A percentile compares a stretch with the other conserved stretches of the same genome.
Conservation (phyloP, 2,888 invertebrate genomes). For the Emmelina monodactyla region DNA sequence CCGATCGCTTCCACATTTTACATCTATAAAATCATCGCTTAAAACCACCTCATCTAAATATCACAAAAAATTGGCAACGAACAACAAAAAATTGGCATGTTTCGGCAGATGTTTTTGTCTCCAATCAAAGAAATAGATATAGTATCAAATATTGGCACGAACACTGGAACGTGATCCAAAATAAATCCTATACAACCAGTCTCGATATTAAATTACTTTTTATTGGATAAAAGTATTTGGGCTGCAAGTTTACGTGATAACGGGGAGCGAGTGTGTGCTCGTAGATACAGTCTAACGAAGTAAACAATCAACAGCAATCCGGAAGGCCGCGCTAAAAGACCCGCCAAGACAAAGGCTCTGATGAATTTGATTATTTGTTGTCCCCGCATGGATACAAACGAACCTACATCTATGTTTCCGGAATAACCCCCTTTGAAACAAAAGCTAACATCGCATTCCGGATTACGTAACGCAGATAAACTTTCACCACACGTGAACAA, state of each 20-base stretch:
- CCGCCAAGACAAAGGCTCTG: slow-evolving; percentile 45
- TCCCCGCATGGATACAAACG: slow-evolving; percentile 28
- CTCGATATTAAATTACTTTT: too few species aligned
- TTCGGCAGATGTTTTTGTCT: too few species aligned
- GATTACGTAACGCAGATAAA: background rate
- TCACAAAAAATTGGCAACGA: too few species aligned
- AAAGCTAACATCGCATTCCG: too few species aligned
- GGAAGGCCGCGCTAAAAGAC: slow-evolving; percentile 35
- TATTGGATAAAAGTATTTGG: slow-evolving; percentile 6
- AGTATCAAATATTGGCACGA: too few species aligned
- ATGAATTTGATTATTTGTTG: slow-evolving; percentile 50
- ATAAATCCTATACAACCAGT: too few species aligned
- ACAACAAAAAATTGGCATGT: too few species aligned
- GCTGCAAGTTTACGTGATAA: slow-evolving; percentile 28
- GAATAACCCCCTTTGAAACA: background rate
- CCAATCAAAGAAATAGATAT: too few species aligned
- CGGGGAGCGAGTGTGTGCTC: slow-evolving; percentile 25
- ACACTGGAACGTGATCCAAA: too few species aligned
- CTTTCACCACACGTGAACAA: background rate
- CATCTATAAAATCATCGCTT: too few species aligned
- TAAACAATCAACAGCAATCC: slow-evolving; percentile 54
- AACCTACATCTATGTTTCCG: slow-evolving; percentile 5
- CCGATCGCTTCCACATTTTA: too few species aligned
- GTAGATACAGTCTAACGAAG: slow-evolving; percentile 54
- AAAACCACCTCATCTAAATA: too few species aligned